phyloP scores from a whole-genome alignment of 1,140 invertebrate species.

The Drosophila ficusphila region DNA sequence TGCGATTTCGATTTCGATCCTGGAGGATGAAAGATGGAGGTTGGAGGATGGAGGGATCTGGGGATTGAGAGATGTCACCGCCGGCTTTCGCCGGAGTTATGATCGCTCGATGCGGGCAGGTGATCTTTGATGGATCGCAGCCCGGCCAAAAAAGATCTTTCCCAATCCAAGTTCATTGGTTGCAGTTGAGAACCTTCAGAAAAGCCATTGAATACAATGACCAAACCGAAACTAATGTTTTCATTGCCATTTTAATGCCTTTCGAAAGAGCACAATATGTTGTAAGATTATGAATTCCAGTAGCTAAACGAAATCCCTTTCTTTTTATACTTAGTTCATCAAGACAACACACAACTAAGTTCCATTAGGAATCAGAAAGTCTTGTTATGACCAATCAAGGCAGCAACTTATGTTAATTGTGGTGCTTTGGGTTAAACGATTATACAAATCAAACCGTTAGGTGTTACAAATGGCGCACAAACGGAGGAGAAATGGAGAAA shows the following conservation, averaged over 20 bases:
- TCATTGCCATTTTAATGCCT: too few relatives aligned
- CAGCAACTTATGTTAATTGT: constrained; percentile 59
- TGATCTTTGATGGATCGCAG: constrained; percentile 23
- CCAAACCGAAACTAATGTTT: background rate
- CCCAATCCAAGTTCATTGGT: constrained; percentile 6
- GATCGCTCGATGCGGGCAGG: constrained; percentile 11
- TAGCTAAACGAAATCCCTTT: too few relatives aligned
- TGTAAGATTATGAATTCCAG: too few relatives aligned
- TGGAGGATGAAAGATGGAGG: background rate
- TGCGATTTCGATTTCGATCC: background rate
- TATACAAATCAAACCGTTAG: constrained; percentile 72
- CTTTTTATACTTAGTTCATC: too few relatives aligned
- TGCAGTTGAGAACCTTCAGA: background rate
- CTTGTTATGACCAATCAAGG: constrained; percentile 13
- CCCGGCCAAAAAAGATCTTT: background rate
- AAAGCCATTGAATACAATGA: background rate
- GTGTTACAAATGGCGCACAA: constrained; percentile 74
- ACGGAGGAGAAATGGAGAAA: background rate
- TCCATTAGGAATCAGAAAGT: too few relatives aligned
- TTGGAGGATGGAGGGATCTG: too few relatives aligned
- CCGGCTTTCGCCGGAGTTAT: constrained; percentile 11
- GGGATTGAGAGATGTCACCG: constrained; percentile 11
- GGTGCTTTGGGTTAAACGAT: constrained; percentile 63
- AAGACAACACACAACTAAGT: too few relatives aligned
- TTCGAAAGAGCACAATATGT: too few relatives aligned